phyloP scores from a whole-genome alignment of 2,113 vertebrate species.

The Lontra canadensis region DNA sequence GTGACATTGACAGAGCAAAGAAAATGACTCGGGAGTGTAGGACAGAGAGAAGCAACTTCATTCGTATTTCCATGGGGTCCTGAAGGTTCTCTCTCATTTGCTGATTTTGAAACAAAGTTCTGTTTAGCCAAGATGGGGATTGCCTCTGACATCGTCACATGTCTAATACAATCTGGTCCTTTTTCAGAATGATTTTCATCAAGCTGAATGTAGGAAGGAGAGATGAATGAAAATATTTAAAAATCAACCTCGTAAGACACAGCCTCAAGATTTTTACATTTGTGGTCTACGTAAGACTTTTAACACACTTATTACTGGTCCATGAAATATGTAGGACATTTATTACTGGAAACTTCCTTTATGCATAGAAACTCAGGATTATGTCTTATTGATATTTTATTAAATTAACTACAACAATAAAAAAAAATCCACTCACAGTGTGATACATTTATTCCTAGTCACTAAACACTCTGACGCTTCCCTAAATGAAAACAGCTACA shows the following conservation, averaged over 20 bases:
- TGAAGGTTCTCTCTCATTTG: too few relatives aligned
- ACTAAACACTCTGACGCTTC: neutral
- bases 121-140: neutral
- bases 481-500: too few relatives aligned
- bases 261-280: too few relatives aligned
- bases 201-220: neutral
- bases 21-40: fast-evolving
- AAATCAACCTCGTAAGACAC: neutral
- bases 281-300: neutral
- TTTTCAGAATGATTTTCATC: neutral
- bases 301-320: too few relatives aligned
- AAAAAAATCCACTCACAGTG: neutral
- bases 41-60: neutral
- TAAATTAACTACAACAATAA: neutral
- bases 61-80: fast-evolving
- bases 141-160: fast-evolving
- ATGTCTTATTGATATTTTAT: neutral
- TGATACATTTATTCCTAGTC: neutral
- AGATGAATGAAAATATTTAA: neutral
- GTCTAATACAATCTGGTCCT: fast-evolving
- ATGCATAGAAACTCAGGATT: too few relatives aligned
- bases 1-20: too few relatives aligned
- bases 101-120: too few relatives aligned
- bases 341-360: neutral
- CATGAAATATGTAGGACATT: neutral